A percentile compares a stretch with the other conserved stretches of the same genome.
Evolutionary conservation across 2,797 vertebrate genomes (phyloP).

Genomic region (Paguma larvata): DNA sequence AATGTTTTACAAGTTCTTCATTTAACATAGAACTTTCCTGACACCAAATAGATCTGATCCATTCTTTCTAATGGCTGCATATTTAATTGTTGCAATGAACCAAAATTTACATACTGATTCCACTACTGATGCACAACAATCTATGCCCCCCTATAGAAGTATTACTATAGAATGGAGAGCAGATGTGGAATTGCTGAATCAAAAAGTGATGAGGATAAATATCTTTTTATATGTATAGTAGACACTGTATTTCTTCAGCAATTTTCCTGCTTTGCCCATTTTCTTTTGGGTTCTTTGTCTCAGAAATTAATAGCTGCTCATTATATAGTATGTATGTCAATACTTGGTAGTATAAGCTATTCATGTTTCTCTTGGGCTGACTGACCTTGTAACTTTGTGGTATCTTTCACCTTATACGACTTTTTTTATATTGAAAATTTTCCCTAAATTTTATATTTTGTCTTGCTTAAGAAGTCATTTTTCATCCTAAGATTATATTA

Average conservation of each 20-base stretch:
- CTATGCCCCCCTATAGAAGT: not conserved
- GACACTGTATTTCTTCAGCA: slow-evolving; percentile 5
- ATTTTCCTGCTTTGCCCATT: not conserved
- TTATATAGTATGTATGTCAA: not conserved
- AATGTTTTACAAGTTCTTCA: not conserved
- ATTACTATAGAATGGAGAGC: slow-evolving; percentile 5
- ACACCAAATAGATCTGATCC: not conserved
- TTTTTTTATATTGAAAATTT: not conserved
- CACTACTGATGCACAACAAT: slow-evolving; percentile 51
- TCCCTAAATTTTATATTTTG: not conserved
- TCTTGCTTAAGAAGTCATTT: not conserved
- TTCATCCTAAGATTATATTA: not conserved
- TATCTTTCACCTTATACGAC: not conserved
- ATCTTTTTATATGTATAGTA: slow-evolving; percentile 59
- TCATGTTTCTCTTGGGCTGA: not conserved
- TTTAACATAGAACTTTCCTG: not conserved
- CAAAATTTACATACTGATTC: slow-evolving; percentile 63
- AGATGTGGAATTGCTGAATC: slow-evolving; percentile 44
- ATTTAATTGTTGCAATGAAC: slow-evolving; percentile 20
- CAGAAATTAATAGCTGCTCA: not conserved
- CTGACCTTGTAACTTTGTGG: not conserved
- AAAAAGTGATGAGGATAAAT: not conserved
- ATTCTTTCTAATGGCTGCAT: slow-evolving; percentile 64
- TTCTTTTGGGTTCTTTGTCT: not conserved
- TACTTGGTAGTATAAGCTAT: not conserved